Percentiles rank a stretch among this genome's conserved stretches.
These are phyloP conservation scores for Ormyrus pomaceus DNA, from an alignment of 2,888 invertebrate genomes.

Conservation along the genomic window DNA sequence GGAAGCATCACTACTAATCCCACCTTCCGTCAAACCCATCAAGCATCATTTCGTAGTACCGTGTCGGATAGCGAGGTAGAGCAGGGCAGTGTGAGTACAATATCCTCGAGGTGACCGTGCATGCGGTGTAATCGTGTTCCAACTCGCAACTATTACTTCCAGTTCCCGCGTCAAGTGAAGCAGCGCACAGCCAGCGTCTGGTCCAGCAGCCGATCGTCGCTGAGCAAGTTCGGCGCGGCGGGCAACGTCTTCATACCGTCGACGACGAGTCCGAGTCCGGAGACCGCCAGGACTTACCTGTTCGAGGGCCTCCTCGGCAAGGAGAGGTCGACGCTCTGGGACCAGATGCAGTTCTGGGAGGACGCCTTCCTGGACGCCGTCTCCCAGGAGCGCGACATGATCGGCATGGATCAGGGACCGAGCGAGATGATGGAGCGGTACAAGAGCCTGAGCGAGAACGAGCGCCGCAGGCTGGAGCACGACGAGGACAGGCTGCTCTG, in stretches of 20 bases:
- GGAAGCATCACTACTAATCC: constrained; percentile 90
- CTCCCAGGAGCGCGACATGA: constrained; percentile 97
- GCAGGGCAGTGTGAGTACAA: constrained; percentile 87
- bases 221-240: constrained; percentile 91
- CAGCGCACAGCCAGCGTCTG: constrained; percentile 92
- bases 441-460: constrained; percentile 93
- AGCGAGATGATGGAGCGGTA: constrained; percentile 99
- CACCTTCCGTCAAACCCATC: constrained; percentile 84
- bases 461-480: constrained; percentile 95
- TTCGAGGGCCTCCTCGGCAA: constrained; percentile 87
- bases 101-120: too few species aligned
- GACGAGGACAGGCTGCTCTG: constrained; percentile 98
- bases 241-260: constrained; percentile 89
- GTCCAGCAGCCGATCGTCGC: constrained; percentile 88
- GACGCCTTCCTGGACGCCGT: constrained; percentile 99
- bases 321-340: constrained; percentile 94
- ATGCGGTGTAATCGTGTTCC: too few species aligned
- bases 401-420: constrained; percentile 99
- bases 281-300: constrained; percentile 91
- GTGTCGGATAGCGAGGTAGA: constrained; percentile 96
- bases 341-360: constrained; percentile 99
- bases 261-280: constrained; percentile 92
- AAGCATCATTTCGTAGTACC: constrained; percentile 89
- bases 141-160: constrained; percentile 22
- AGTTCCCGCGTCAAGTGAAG: constrained; percentile 85